Base-by-base conservation (phyloP, 1,140 invertebrate genomes). In the Manduca sexta region DNA sequence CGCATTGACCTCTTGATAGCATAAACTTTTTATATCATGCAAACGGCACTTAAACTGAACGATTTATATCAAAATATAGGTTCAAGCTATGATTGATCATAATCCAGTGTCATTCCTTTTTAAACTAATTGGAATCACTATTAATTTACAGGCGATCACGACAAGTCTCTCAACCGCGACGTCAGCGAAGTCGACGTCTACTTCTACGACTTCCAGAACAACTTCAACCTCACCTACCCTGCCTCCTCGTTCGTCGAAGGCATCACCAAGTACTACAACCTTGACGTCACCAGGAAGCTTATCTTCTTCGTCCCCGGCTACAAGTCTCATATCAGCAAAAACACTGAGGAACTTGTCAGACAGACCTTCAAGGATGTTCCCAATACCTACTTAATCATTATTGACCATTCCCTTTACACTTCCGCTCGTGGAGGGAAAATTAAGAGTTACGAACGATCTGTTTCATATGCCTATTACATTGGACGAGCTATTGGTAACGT, bases 171-270 rank as follows among this genome's bases (percentile, higher is more conserved):
- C 4, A 51, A 76, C 17, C 54, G 67, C n/a, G 64, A 67, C 31
- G 72, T 83, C 5, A 71, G 64, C 41, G 64, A 74, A 16, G 62
- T 69, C 0, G 57, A 71, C 45, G 52, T 81, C 0, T 81, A 62
- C 43, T 64, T 84, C 54, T 83, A 84, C 45, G 81, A 84, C 44
- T 84, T 83, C 51, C 61, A 77, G 48, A 84, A 84, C 49, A 73
- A 84, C 33, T 64, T 70, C 52, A 78, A 81, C 42, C 13, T 73
- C 2, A 75, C 56, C n/a, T 79, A 62, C 26, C 70, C 69, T n/a
- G 74, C 82, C 2, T 62, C 73, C 7, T 48, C 50, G 4, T 72
- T 74, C 11, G 59, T 59, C 0, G 54, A 72, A 12, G 56, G 60
- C 0, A 56, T 84, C 26, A 67, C 60, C 8, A 53, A 50, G 4